These are phyloP conservation scores for Xiphias gladius DNA, from an alignment of 2,113 vertebrate species.

Conservation along the genomic window DNA sequence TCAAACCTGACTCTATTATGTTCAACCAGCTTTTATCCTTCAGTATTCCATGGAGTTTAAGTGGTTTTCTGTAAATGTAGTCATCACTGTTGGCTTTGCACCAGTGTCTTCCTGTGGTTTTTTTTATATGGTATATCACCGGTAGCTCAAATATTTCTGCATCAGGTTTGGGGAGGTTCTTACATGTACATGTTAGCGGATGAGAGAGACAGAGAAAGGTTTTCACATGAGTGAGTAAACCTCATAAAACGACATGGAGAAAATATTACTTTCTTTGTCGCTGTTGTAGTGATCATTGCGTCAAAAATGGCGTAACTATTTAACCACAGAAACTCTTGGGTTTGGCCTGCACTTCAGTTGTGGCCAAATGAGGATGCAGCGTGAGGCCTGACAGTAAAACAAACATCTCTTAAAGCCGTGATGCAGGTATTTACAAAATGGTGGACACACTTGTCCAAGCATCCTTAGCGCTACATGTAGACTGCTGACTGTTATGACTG, in stretches of 20 bases:
- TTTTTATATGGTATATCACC: not conserved
- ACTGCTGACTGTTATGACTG: not conserved
- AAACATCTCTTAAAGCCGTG: not conserved
- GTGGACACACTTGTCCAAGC: not conserved
- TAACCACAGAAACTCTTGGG: not conserved
- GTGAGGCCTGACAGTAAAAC: not conserved
- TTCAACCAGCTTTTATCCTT: not conserved
- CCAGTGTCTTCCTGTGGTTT: not conserved
- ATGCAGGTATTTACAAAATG: not conserved
- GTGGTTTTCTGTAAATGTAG: not conserved
- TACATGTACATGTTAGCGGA: slow-evolving; percentile 45
- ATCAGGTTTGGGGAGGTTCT: slow-evolving; percentile 28
- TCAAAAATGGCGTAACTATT: not conserved
- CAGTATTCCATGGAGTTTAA: not conserved
- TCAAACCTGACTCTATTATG: not conserved
- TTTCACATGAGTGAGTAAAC: slow-evolving; percentile 38
- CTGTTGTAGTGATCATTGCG: not conserved
- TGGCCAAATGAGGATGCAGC: not conserved
- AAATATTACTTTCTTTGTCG: not conserved
- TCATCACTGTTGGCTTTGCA: not conserved
- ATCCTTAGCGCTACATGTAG: not conserved
- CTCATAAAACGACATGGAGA: slow-evolving; percentile 26
- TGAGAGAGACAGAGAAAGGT: slow-evolving; percentile 16
- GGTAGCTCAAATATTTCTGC: slow-evolving; percentile 8
- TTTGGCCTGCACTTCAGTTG: not conserved